Percentiles rank a stretch among this genome's conserved stretches.
Conservation (phyloP, 2,797 vertebrate species). For the Fratercula arctica region DNA sequence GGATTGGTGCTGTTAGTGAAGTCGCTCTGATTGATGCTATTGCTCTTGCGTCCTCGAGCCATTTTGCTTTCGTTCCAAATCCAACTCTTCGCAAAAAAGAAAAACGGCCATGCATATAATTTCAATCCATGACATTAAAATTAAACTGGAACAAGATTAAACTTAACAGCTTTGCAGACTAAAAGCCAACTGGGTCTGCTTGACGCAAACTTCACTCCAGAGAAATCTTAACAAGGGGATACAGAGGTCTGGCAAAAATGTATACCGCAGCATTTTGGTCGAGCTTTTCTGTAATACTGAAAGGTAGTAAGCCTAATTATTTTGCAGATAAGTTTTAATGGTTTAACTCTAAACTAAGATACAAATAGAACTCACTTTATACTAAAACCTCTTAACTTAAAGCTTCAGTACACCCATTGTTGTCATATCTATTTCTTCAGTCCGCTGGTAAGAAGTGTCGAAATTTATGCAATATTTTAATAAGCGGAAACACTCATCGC, state of each 20-base stretch:
- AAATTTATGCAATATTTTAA: not conserved
- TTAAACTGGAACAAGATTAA: slow-evolving; percentile 56
- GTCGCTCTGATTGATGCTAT: slow-evolving; percentile 67
- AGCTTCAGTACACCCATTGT: not conserved
- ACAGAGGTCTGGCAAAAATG: not conserved
- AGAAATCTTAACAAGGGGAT: not conserved
- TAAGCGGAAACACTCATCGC: not conserved
- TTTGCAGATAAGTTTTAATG: not conserved
- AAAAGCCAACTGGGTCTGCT: slow-evolving; percentile 5
- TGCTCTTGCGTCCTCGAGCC: slow-evolving; percentile 86
- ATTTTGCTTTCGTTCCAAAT: slow-evolving; percentile 75
- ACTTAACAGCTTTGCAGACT: slow-evolving; percentile 39
- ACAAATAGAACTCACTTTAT: not conserved
- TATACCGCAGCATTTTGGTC: not conserved
- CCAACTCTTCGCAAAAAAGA: slow-evolving; percentile 72
- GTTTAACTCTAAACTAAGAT: not conserved
- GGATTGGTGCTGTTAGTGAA: slow-evolving; percentile 87
- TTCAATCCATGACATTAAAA: slow-evolving; percentile 59
- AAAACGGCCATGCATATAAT: slow-evolving; percentile 65
- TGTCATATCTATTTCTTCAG: not conserved
- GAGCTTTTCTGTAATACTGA: not conserved
- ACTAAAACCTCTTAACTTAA: not conserved
- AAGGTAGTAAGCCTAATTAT: not conserved
- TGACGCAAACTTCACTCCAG: slow-evolving; percentile 36
- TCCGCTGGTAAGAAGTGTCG: not conserved